Evolutionary conservation across 2,888 invertebrate genomes (phyloP), one percentile per base, ranked within the genome.

Genomic region (Actias luna): DNA sequence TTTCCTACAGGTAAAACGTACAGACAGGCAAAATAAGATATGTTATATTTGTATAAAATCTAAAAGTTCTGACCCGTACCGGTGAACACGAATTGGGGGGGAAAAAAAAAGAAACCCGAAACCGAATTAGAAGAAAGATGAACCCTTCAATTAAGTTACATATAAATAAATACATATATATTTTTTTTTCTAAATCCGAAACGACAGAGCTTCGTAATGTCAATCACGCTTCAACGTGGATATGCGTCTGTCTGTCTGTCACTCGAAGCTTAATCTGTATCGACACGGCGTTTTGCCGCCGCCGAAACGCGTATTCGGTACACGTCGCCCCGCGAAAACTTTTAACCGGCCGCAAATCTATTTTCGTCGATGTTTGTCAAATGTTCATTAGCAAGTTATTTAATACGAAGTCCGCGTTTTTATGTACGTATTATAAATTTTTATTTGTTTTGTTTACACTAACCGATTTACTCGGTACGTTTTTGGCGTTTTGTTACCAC

Each of bases 221-320:
- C 85, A 81, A 80, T 85, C 85, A 83, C 72, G 71, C 78, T 83
- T 85, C 85, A 84, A 62, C 79, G 69, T 71, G 80, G 80, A 82
- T 81, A 77, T 81, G 78, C 76, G 76, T 79, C 81, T 61, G 80
- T 77, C 79, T 67, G 79, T 77, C 78, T 69, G 75, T 76, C 75
- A 71, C 78, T 74, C 78, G 78, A 77, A 80, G 79, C 78, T 80
- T 85, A 86, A 85, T 85, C 85, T 83, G 83, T 84, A 85, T 86
- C 84, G 85, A 84, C 84, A 27, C 29, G 27, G 76, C 71, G 61
- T 63, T 63, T 58, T n/a, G 58, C 55, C 16, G 8, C 8, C 29
- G 16, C 29, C 10, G n/a, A 29, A 55, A 29, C 8, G 29, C 0
- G 55, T n/a, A 29, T 29, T 12, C 29, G 5, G 16, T 1, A 7